A percentile compares a stretch with the other conserved stretches of the same genome.
Conservation (phyloP, 1,140 invertebrate species). For the Tribolium castaneum region DNA sequence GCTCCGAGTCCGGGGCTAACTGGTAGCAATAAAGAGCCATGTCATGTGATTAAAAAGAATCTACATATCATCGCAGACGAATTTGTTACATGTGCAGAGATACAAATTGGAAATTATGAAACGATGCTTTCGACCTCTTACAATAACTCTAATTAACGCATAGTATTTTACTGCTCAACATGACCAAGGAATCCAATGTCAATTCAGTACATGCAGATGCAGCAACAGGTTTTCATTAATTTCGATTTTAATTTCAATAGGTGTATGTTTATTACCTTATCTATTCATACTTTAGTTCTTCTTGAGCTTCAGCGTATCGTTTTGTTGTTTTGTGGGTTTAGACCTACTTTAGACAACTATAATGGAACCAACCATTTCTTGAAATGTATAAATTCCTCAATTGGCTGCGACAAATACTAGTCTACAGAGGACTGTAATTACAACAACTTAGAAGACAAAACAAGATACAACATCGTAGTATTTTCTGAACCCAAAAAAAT, state of each 20-base stretch:
- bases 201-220: background rate
- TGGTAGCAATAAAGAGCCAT: conserved; percentile 19
- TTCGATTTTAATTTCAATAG: background rate
- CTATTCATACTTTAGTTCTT: too few species aligned
- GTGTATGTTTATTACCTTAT: too few species aligned
- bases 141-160: background rate
- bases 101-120: background rate
- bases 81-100: background rate
- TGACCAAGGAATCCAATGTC: background rate
- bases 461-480: too few species aligned
- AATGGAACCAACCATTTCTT: too few species aligned
- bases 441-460: too few species aligned
- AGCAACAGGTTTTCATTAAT: background rate
- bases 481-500: too few species aligned
- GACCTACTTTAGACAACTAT: too few species aligned
- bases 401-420: too few species aligned
- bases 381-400: too few species aligned
- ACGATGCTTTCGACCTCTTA: background rate
- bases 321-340: too few species aligned
- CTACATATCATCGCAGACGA: background rate
- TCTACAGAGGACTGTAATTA: too few species aligned
- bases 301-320: too few species aligned
- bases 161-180: background rate
- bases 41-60: conserved; percentile 17
- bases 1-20: background rate